Percentiles rank a stretch among this genome's conserved stretches.
Conservation (phyloP, 2,888 invertebrate species). For the Cetonia aurata region DNA sequence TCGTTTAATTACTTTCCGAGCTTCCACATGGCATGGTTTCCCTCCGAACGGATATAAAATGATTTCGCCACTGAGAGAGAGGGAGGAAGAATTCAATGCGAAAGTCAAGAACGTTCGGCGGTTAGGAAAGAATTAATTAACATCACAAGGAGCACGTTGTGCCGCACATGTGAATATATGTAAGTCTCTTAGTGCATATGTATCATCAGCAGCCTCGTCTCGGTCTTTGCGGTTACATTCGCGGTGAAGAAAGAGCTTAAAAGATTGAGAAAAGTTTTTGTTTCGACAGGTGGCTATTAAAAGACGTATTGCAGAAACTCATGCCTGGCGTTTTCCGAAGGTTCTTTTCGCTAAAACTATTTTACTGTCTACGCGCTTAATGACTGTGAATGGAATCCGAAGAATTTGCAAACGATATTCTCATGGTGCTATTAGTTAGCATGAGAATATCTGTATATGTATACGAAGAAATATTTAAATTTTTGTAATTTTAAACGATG, state of each 20-base stretch:
- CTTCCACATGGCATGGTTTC: conserved; percentile 30
- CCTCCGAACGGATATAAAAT: conserved; percentile 20
- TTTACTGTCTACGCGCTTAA: neutral
- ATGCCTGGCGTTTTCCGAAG: neutral
- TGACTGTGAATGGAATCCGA: conserved; percentile 6
- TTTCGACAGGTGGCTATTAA: conserved; percentile 19
- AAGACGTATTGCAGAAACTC: conserved; percentile 1
- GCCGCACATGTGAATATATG: neutral
- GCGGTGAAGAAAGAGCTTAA: neutral
- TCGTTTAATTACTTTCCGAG: conserved; percentile 23
- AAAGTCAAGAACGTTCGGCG: conserved; percentile 44
- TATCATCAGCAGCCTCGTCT: neutral
- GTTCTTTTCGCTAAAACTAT: conserved; percentile 4
- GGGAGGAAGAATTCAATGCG: conserved; percentile 39
- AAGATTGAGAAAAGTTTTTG: conserved; percentile 1
- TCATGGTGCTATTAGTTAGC: no score
- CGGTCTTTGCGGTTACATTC: neutral
- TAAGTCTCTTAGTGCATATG: neutral
- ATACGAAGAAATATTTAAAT: no score
- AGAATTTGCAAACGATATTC: neutral
- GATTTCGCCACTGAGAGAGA: conserved; percentile 14
- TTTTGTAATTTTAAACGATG: no score
- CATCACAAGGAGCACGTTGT: neutral
- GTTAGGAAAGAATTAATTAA: conserved; percentile 36
- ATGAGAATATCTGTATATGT: no score